Evolutionary conservation across 2,113 vertebrate genomes (phyloP), one percentile per base, ranked within the genome.

Genomic region (Microtus pennsylvanicus): DNA sequence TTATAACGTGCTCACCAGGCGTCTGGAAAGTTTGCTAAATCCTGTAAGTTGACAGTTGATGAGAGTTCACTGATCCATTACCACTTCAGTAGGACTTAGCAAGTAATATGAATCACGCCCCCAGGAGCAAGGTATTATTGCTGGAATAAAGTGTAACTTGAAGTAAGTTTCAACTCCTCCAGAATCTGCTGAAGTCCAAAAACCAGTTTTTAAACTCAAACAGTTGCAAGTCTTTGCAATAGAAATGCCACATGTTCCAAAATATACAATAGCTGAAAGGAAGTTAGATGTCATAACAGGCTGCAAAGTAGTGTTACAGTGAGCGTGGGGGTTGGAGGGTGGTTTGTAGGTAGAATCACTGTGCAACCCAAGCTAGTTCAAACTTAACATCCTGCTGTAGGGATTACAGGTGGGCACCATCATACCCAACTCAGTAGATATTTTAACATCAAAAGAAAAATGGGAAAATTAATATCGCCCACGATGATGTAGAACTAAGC

Each of bases 131-230:
- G 38, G 9, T 77, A 21, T 38, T 90, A 85, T 2, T 75, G 4
- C 28, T 50, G 19, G 47, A 85, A 8, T 10, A 67, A 94, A 87
- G 6, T 5, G 47, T 87, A 67, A 1, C 9, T 17, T 42, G 16
- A 88, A 24, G 12, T 85, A 67, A 75, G 70, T 63, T 76, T 94
- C 7, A 81, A 2, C n/a, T 45, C 7, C 61, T 91, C 22, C 38
- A 86, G 76, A 95, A 78, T 81, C 76, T 93, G 55, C 19, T 45
- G 28, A 95, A 61, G 13, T 78, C 11, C 2, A 93, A 42, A 85
- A 87, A 28, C 8, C 61, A 67, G 11, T 65, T 33, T 47, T 19
- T 67, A 65, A 21, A 47, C 28, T 52, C 45, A 52, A n/a, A n/a
- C 47, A 80, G 63, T 78, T 78, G 0, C 75, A 96, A 67, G 1